Conservation (phyloP, 2,888 invertebrate genomes). For the Teleogryllus oceanicus region DNA sequence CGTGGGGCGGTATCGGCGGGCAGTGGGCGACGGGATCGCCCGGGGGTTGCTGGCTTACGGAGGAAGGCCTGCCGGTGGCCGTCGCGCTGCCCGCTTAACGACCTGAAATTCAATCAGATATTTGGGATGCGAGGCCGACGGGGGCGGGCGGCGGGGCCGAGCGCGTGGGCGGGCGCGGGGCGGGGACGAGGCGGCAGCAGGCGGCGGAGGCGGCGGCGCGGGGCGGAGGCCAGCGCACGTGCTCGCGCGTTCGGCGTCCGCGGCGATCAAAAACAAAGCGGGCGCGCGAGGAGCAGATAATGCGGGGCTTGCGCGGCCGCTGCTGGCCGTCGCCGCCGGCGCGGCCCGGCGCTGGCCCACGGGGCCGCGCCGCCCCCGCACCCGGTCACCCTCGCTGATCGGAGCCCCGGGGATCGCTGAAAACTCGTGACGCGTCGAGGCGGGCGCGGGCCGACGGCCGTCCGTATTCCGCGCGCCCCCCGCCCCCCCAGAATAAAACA, state of each 20-base stretch:
- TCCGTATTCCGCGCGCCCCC: background rate
- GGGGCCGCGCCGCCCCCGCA: too few species aligned
- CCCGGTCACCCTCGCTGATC: background rate
- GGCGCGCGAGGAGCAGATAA: background rate
- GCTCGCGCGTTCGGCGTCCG: background rate
- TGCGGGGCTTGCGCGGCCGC: background rate
- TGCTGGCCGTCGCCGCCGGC: too few species aligned
- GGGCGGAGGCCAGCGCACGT: background rate
- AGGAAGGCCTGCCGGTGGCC: background rate
- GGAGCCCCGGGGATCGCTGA: background rate
- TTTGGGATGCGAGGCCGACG: background rate
- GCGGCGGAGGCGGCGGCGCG: too few species aligned
- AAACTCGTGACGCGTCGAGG: background rate
- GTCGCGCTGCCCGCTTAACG: background rate
- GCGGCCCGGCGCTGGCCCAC: too few species aligned
- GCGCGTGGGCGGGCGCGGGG: too few species aligned
- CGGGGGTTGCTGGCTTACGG: background rate
- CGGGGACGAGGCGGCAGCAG: too few species aligned
- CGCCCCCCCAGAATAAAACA: background rate
- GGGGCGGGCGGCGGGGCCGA: background rate
- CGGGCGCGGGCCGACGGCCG: background rate
- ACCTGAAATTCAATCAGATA: constrained; percentile 1
- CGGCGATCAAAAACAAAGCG: constrained; percentile 1
- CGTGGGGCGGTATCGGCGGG: too few species aligned
- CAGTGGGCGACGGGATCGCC: background rate